phyloP scores from a whole-genome alignment of 2,113 vertebrate species.

The Lophura nycthemera region DNA sequence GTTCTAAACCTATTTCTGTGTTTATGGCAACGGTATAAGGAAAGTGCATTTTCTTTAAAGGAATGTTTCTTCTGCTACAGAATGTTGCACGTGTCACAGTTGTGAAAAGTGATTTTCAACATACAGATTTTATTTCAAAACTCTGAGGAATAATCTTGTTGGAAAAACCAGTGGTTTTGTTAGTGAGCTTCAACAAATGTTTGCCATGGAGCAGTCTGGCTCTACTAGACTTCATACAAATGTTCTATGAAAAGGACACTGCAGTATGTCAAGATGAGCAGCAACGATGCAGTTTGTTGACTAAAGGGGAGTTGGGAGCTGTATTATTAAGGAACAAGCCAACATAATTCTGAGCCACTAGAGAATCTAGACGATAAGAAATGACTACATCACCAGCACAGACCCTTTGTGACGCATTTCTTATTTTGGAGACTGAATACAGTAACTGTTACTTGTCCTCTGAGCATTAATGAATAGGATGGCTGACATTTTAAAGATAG shows the following conservation, averaged over 20 bases:
- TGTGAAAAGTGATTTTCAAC: background rate
- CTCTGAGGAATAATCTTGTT: background rate
- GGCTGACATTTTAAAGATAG: slow-evolving; percentile 53
- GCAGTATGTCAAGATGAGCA: background rate
- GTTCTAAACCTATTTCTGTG: background rate
- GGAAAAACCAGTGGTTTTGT: background rate
- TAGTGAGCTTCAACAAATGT: background rate
- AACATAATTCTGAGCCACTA: background rate
- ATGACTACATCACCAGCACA: background rate
- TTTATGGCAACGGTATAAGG: background rate
- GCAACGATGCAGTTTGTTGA: background rate
- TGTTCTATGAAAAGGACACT: background rate
- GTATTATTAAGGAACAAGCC: background rate
- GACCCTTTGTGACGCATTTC: slow-evolving; percentile 12
- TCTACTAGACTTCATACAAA: background rate
- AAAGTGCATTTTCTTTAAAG: background rate
- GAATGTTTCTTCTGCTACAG: background rate
- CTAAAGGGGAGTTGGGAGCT: accelerated
- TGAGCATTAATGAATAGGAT: slow-evolving; percentile 38
- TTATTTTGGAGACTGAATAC: slow-evolving; percentile 24
- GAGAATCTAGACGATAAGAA: background rate
- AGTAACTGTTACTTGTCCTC: slow-evolving; percentile 46
- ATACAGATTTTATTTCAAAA: background rate
- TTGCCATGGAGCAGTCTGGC: background rate
- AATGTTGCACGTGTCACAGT: background rate